Evolutionary conservation across 2,888 invertebrate genomes (phyloP).

Genomic region (Leptarthrus brevirostris): DNA sequence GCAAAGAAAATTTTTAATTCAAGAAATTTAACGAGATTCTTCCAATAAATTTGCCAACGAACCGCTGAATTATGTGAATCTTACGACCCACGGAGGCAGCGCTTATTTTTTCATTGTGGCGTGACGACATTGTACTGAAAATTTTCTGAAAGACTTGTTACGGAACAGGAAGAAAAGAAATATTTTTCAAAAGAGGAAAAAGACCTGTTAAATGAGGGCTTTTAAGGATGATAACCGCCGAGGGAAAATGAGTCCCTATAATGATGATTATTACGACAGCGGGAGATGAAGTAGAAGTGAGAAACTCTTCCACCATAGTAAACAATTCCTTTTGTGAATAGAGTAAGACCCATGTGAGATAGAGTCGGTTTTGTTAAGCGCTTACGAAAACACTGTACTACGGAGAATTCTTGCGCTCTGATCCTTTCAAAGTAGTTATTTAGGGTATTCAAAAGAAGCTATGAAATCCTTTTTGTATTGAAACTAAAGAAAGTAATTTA

Average conservation of each 20-base stretch:
- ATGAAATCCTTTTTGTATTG: too few relatives aligned
- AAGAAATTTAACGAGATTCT: constrained; percentile 9
- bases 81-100: constrained; percentile 3
- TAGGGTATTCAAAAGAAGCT: too few relatives aligned
- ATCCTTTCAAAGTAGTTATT: too few relatives aligned
- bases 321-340: constrained; percentile 17
- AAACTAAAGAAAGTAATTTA: too few relatives aligned
- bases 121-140: constrained; percentile 27
- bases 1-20: background rate
- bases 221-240: constrained; percentile 38
- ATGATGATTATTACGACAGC: constrained; percentile 29
- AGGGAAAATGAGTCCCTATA: constrained; percentile 32
- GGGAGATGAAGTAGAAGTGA: constrained; percentile 26
- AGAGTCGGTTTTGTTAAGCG: background rate
- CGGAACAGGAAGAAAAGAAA: constrained; percentile 27
- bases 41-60: constrained; percentile 8
- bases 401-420: too few relatives aligned
- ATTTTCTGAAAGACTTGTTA: constrained; percentile 31
- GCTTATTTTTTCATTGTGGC: constrained; percentile 23
- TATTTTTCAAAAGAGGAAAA: constrained; percentile 29
- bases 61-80: constrained; percentile 7
- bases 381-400: too few relatives aligned
- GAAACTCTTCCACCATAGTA: constrained; percentile 12
- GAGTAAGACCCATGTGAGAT: background rate
- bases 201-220: constrained; percentile 41